phyloP scores from a whole-genome alignment of 2,797 vertebrate species.

The Cheirogaleus major region DNA sequence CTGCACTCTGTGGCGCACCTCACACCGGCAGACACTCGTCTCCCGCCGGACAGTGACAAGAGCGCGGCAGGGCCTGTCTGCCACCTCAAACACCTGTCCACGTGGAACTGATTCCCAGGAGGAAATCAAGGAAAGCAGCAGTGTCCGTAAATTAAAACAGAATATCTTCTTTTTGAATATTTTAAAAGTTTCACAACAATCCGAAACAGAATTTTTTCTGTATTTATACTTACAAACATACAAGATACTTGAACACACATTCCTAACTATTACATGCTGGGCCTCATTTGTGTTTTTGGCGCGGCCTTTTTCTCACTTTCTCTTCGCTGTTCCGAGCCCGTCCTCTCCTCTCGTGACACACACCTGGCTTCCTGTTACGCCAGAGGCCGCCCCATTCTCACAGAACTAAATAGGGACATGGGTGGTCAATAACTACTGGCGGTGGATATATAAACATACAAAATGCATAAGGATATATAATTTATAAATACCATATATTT shows the following conservation, averaged over 20 bases:
- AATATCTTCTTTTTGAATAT: background rate
- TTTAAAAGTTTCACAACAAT: background rate
- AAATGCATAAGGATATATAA: background rate
- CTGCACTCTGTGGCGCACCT: background rate
- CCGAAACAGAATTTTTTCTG: background rate
- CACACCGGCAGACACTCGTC: no score
- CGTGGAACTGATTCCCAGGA: background rate
- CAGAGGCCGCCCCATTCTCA: background rate
- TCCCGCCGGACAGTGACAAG: background rate
- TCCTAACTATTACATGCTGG: no score
- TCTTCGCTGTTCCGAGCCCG: background rate
- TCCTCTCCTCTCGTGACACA: background rate
- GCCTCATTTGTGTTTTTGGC: background rate
- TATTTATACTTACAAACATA: no score
- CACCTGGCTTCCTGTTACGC: background rate
- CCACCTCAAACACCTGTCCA: background rate
- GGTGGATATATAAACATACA: background rate
- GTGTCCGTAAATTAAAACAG: background rate
- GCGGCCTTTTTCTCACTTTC: background rate
- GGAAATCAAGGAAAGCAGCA: background rate
- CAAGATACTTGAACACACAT: background rate
- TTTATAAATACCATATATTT: background rate
- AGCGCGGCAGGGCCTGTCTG: accelerated
- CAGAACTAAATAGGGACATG: background rate
- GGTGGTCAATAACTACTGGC: background rate